phyloP scores from a whole-genome alignment of 2,888 invertebrate species.

The Physocephala rufipes region DNA sequence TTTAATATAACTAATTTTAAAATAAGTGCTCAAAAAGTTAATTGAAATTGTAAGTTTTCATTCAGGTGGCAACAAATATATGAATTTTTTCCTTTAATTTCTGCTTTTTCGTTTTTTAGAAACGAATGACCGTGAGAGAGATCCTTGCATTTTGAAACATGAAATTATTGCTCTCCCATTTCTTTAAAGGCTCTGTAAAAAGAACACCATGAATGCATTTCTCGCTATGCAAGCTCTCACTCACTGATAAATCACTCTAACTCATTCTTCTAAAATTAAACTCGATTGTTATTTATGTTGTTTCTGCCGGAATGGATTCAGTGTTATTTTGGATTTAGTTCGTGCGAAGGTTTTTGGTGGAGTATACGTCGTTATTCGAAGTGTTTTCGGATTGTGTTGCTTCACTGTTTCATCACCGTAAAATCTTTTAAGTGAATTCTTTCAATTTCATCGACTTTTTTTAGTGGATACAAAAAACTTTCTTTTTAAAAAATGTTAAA shows the following conservation, averaged over 20 bases:
- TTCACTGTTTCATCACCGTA: not conserved
- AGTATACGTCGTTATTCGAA: not conserved
- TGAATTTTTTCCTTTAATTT: too few species aligned
- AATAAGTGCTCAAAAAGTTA: too few species aligned
- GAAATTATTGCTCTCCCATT: not conserved
- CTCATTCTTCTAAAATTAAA: constrained; percentile 16
- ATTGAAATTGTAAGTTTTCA: too few species aligned
- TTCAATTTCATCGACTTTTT: not conserved
- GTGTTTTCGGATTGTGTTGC: not conserved
- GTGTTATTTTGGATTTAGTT: constrained; percentile 27
- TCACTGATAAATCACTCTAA: not conserved
- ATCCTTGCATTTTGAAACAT: too few species aligned
- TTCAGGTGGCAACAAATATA: too few species aligned
- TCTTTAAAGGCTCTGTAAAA: too few species aligned
- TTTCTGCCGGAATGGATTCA: constrained; percentile 30
- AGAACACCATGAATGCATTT: too few species aligned
- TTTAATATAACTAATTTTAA: too few species aligned
- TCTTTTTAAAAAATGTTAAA: not conserved
- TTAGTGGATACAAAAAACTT: not conserved
- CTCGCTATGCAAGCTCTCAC: too few species aligned
- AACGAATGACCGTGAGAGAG: too few species aligned
- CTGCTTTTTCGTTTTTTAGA: too few species aligned
- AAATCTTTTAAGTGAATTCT: not conserved
- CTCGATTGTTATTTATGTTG: constrained; percentile 32
- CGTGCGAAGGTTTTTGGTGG: constrained; percentile 22